Percentiles rank a stretch among this genome's conserved stretches.
Conservation (phyloP, 1,140 invertebrate species). For the Adelges cooleyi region DNA sequence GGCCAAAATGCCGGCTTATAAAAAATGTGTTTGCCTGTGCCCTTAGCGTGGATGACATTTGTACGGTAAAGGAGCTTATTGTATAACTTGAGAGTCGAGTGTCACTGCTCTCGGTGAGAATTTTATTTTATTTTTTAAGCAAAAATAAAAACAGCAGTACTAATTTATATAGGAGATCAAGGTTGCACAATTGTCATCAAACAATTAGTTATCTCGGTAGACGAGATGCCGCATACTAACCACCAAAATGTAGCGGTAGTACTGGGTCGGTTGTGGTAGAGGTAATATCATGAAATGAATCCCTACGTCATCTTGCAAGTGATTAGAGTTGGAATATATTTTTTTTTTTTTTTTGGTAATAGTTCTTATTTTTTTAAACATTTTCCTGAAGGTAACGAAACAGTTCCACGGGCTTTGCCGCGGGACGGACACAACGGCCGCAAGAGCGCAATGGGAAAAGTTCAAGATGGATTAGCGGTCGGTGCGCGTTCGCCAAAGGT, state of each 20-base stretch:
- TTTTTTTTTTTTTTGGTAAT: background rate
- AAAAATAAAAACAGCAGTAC: conserved; percentile 21
- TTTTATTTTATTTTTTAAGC: conserved; percentile 16
- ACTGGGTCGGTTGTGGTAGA: background rate
- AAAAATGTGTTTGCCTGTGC: too few species aligned
- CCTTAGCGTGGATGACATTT: too few species aligned
- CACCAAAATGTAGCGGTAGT: conserved; percentile 3
- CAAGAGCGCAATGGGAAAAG: conserved; percentile 13
- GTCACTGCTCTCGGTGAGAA: background rate
- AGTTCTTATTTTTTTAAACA: background rate
- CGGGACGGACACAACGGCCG: background rate
- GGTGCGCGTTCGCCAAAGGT: background rate
- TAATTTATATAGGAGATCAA: conserved; percentile 27
- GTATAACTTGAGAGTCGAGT: background rate
- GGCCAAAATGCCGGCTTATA: too few species aligned
- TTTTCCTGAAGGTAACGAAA: background rate
- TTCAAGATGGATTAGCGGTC: conserved; percentile 27
- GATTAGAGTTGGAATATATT: conserved; percentile 10
- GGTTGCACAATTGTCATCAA: background rate
- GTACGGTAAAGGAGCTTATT: conserved; percentile 4
- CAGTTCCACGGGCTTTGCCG: background rate
- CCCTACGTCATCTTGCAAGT: conserved; percentile 20
- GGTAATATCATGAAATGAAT: conserved; percentile 26
- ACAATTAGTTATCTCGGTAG: conserved; percentile 10
- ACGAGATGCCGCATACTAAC: conserved; percentile 1